Percentiles rank a stretch among this genome's conserved stretches.
phyloP scores from a whole-genome alignment of 1,140 invertebrate genomes.

The Paraescarpia echinospica region DNA sequence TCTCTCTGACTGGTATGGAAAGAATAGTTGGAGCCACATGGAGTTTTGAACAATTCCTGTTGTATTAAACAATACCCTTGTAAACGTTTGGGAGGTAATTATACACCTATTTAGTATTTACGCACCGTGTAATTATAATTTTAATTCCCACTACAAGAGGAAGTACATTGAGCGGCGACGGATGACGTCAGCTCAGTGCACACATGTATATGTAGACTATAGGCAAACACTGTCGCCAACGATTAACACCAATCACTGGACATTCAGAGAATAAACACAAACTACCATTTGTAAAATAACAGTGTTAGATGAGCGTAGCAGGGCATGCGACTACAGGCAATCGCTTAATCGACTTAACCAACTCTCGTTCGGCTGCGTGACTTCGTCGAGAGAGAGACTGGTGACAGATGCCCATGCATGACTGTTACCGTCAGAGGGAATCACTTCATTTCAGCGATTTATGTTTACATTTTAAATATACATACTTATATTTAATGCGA shows the following conservation, averaged over 20 bases:
- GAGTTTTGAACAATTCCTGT: background rate
- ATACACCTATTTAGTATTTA: background rate
- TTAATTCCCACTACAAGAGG: background rate
- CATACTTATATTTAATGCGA: no score
- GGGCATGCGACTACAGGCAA: no score
- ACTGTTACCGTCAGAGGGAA: no score
- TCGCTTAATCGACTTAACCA: no score
- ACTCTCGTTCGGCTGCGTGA: no score
- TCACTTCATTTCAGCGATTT: no score
- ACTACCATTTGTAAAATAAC: no score
- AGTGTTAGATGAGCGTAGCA: no score
- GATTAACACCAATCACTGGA: background rate
- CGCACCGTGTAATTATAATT: background rate
- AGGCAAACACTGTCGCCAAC: background rate
- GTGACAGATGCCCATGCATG: no score
- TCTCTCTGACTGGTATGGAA: background rate
- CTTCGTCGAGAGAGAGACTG: no score
- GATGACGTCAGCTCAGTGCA: background rate
- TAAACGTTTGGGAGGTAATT: background rate
- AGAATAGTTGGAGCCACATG: background rate
- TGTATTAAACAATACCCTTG: background rate
- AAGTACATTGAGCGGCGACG: background rate
- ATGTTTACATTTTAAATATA: no score
- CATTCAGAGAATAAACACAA: background rate
- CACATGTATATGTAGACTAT: background rate